Base-by-base conservation (phyloP, 2,113 vertebrate genomes). In the Genyomyrus donnyi region DNA sequence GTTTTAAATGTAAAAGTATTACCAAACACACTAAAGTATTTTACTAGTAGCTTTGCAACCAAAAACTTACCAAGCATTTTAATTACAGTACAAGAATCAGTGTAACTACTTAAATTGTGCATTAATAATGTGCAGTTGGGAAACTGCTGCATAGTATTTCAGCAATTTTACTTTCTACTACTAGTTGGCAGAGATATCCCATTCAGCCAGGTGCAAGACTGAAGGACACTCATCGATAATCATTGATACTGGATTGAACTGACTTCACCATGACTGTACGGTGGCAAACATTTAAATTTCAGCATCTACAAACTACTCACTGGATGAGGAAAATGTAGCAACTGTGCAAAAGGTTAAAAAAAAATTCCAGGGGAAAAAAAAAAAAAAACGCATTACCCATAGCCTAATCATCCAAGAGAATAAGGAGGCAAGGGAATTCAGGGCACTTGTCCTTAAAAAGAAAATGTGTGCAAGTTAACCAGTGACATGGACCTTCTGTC, bases 141-240 rank as follows among this genome's bases (percentile, higher is more conserved):
- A 74, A 95, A 92, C 92, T 94, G 94, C 88, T 94, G 94, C 89
- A 95, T 95, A 84, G 94, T 94, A 0, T 94, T 95, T 91, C 93
- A 94, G 92, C 49, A 50, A 50, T 50, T 13, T 3, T 50, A 50
- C 10, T 50, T 50, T 50, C 11, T 50, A 13, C 48, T 4, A 13
- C 49, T 13, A 50, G 11, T 3, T 13, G 49, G 2, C 49, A 50
- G 0, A 13, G 9, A 49, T 13, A 50, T 0, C 49, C 2, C 49
- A 50, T 50, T 50, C 49, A 13, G 11, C 10, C 49, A 50, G 49
- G 11, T 50, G 49, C 49, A 50, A 50, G 49, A 50, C 11, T 50
- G 11, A 50, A 50, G 2, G 49, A 50, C 11, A 50, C 11, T 50
- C 49, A 50, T 50, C 11, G 2, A 50, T 50, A 50, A 50, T 50